These are phyloP conservation scores for Urophycis tenuis DNA, from an alignment of 2,797 vertebrate species.

Conservation along the genomic window DNA sequence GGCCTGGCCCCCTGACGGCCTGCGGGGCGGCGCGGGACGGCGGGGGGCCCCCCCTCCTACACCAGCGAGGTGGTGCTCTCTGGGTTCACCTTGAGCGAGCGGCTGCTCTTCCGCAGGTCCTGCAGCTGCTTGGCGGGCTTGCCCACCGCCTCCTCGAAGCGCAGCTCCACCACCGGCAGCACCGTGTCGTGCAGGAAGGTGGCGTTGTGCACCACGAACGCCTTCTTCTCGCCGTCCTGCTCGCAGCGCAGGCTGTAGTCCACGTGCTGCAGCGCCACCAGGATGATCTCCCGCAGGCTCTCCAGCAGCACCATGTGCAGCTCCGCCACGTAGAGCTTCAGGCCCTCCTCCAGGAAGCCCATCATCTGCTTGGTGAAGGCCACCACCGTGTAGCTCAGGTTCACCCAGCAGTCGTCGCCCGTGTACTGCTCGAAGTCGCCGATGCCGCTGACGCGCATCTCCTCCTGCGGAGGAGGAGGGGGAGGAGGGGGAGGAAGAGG, in stretches of 20 bases:
- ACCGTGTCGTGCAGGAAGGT: slow-evolving; percentile 92
- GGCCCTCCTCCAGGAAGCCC: slow-evolving; percentile 92
- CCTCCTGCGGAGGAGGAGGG: slow-evolving; percentile 73
- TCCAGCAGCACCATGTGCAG: slow-evolving; percentile 97
- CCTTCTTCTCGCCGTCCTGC: slow-evolving; percentile 92
- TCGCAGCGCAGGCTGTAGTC: slow-evolving; percentile 97
- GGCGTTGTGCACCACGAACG: slow-evolving; percentile 90
- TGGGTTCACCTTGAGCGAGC: slow-evolving; percentile 83
- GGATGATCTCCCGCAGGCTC: slow-evolving; percentile 89
- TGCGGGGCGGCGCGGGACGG: not conserved
- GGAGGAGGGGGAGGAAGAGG: too few relatives aligned
- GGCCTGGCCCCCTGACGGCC: too few relatives aligned
- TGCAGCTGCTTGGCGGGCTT: slow-evolving; percentile 95
- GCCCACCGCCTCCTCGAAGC: slow-evolving; percentile 94
- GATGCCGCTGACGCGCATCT: slow-evolving; percentile 87
- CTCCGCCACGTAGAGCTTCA: slow-evolving; percentile 95
- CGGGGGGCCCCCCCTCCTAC: slow-evolving; percentile 47
- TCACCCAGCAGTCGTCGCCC: slow-evolving; percentile 97
- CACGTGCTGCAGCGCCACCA: slow-evolving; percentile 94
- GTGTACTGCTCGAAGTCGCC: slow-evolving; percentile 87
- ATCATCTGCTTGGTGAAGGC: slow-evolving; percentile 99
- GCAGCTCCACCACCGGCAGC: slow-evolving; percentile 89
- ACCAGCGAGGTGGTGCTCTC: slow-evolving; percentile 95
- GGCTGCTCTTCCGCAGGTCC: slow-evolving; percentile 87
- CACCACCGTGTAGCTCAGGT: slow-evolving; percentile 95